Evolutionary conservation across 1,140 invertebrate genomes (phyloP), one percentile per base, ranked within the genome.

Genomic region (Drosophila sucinea): DNA sequence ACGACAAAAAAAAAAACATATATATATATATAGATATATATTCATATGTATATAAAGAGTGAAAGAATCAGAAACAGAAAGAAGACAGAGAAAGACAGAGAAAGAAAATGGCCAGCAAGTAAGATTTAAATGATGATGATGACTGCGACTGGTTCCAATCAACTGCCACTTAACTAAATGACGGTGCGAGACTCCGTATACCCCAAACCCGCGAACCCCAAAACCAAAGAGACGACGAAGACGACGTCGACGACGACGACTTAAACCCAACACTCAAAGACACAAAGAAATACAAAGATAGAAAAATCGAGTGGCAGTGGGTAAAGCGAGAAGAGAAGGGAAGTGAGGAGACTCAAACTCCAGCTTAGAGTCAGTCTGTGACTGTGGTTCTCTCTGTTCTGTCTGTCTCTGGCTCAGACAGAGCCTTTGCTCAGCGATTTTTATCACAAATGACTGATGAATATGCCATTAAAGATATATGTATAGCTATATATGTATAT

Each of bases 151-250:
- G 84, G 77, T 81, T 89, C 84, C 84, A 87, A 87, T 87, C 84
- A 89, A 89, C 84, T 87, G 84, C 84, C 84, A 87, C 84, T 87
- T 87, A 87, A 87, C 84, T 89, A 87, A 87, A 87, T 87, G 84
- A 87, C 84, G 44, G 25, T 89, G 68, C 79, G 77, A 85, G 84
- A 75, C 84, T 84, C 77, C 7, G 25, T 51, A 51, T 51, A 25
- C 44, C 17, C 44, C 44, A 38, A 38, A 38, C 44, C 44, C 23
- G 23, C 23, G 6, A 27, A 17, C 6, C 3, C 44, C 23, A 25
- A 7, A 38, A 38, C 35, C 35, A 38, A 38, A 38, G 35, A 38
- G 35, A 38, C 33, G 7, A 35, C 55, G 57, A 17, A 17, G 17
- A 79, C 80, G 77, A 62, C 61, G 72, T 73, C 75, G 70, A 74